These are phyloP conservation scores for Rhinoptilus africanus DNA, from an alignment of 2,113 vertebrate genomes.

Conservation along the genomic window DNA sequence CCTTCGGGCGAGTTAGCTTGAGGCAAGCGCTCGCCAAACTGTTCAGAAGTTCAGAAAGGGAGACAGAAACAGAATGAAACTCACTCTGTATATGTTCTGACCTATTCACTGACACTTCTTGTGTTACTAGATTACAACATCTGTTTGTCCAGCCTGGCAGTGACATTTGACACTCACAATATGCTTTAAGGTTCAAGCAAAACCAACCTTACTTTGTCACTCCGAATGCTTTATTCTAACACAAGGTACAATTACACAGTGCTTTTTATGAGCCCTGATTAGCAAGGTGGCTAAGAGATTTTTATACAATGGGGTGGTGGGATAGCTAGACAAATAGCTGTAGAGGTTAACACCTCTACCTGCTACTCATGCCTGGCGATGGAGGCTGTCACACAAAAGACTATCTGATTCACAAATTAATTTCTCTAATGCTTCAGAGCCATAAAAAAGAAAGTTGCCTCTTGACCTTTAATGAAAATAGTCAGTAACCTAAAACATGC, in stretches of 20 bases:
- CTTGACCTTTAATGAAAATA: not conserved
- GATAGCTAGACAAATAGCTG: not conserved
- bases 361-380: not conserved
- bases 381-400: not conserved
- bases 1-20: not conserved
- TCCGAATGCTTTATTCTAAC: not conserved
- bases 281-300: not conserved
- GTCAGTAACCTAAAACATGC: not conserved
- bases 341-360: not conserved
- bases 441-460: not conserved
- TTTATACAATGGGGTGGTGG: not conserved
- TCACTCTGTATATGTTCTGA: not conserved
- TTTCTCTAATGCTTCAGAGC: not conserved
- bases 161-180: not conserved
- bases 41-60: not conserved
- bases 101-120: not conserved
- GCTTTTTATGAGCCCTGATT: not conserved
- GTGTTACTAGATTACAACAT: not conserved
- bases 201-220: not conserved
- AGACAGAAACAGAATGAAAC: not conserved
- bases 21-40: not conserved
- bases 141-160: not conserved
- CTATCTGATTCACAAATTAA: not conserved
- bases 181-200: not conserved
- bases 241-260: not conserved